Evolutionary conservation across 53 echinoderm and acorn worm species (phyloP).

Genomic region (Paracentrotus lividus): DNA sequence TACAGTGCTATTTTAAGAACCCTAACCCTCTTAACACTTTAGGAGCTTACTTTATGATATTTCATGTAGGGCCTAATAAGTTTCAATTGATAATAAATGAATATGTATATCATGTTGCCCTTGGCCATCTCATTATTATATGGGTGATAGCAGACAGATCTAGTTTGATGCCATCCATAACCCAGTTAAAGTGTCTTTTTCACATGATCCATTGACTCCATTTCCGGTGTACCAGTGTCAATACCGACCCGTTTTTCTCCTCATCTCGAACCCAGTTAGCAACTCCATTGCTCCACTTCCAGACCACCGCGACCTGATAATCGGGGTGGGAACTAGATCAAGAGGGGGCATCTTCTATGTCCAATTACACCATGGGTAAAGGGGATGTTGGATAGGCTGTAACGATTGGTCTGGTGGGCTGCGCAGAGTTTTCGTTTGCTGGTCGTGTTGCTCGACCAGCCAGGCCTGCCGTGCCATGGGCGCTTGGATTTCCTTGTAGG

Average conservation of each 20-base stretch:
- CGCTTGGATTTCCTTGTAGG: slow-evolving; percentile 29
- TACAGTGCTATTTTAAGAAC: no score
- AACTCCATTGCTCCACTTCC: slow-evolving; percentile 85
- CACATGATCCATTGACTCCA: slow-evolving; percentile 84
- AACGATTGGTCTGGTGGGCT: slow-evolving; percentile 5
- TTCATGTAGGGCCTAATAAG: no score
- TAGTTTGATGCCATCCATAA: slow-evolving; percentile 52
- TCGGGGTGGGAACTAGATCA: slow-evolving; percentile 67
- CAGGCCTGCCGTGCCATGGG: neutral
- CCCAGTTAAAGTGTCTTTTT: slow-evolving; percentile 75
- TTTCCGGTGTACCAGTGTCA: slow-evolving; percentile 83
- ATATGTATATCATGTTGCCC: slow-evolving; percentile 9
- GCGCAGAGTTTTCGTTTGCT: neutral
- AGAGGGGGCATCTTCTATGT: slow-evolving; percentile 49
- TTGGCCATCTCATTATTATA: neutral
- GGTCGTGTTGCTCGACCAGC: neutral
- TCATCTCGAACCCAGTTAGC: slow-evolving; percentile 84
- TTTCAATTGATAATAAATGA: neutral
- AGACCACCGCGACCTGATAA: slow-evolving; percentile 86
- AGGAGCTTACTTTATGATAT: no score
- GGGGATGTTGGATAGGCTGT: slow-evolving; percentile 21
- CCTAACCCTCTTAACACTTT: no score
- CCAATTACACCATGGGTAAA: slow-evolving; percentile 1
- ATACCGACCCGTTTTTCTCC: slow-evolving; percentile 85
- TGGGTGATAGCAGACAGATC: slow-evolving; percentile 5